These are phyloP conservation scores for Tragulus kanchil DNA, from an alignment of 2,113 vertebrate genomes.

Conservation along the genomic window DNA sequence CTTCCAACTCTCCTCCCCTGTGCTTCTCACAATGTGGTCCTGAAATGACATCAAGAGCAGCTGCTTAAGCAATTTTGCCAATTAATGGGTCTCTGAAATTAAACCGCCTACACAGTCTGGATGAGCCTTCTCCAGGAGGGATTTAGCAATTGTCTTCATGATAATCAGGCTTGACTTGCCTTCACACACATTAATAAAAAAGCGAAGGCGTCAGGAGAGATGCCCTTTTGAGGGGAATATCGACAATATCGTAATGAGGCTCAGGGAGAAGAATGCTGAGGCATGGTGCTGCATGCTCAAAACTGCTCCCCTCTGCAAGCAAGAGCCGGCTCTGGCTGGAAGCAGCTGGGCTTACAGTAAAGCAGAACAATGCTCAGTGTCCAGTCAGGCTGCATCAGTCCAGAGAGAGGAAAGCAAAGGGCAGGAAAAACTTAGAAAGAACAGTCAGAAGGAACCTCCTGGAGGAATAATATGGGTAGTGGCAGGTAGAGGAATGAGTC, in stretches of 20 bases:
- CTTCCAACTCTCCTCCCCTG: constrained; percentile 54
- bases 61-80: constrained; percentile 90
- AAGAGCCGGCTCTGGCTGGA: constrained; percentile 64
- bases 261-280: constrained; percentile 70
- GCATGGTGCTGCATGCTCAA: constrained; percentile 82
- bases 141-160: constrained; percentile 90
- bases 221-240: constrained; percentile 89
- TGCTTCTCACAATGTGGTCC: constrained; percentile 87
- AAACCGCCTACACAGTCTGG: constrained; percentile 89
- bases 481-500: accelerated
- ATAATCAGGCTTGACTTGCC: constrained; percentile 90
- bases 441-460: not conserved
- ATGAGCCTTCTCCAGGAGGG: constrained; percentile 89
- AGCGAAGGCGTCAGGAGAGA: constrained; percentile 87
- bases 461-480: not conserved
- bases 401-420: not conserved
- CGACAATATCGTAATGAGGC: constrained; percentile 89
- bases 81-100: constrained; percentile 91
- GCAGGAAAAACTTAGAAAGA: not conserved
- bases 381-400: not conserved
- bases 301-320: constrained; percentile 37
- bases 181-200: constrained; percentile 90
- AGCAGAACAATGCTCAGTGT: not conserved
- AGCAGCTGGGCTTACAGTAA: constrained; percentile 68
- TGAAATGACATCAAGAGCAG: constrained; percentile 89